These are phyloP conservation scores for Lampris incognitus DNA, from an alignment of 2,113 vertebrate genomes.

Conservation along the genomic window DNA sequence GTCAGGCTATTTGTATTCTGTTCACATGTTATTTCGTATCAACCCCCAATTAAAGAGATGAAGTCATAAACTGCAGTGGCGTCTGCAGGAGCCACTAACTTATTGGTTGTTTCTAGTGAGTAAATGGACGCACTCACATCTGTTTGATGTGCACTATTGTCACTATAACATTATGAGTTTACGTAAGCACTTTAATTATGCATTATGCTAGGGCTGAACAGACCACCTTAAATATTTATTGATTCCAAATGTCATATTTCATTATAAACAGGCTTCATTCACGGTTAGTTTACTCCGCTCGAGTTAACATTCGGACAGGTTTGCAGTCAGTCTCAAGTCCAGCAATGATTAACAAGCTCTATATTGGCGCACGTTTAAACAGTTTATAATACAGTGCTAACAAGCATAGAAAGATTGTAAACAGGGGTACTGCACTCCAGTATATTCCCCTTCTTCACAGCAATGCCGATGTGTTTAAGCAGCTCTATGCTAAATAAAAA, in stretches of 20 bases:
- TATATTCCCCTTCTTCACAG: not conserved
- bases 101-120: slow-evolving; percentile 1
- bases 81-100: not conserved
- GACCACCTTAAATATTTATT: slow-evolving; percentile 66
- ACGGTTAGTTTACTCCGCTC: slow-evolving; percentile 55
- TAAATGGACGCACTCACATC: slow-evolving; percentile 42
- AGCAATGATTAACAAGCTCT: slow-evolving; percentile 52
- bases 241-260: slow-evolving; percentile 62
- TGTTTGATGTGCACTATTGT: slow-evolving; percentile 40
- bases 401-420: slow-evolving; percentile 59
- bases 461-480: not conserved
- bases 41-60: not conserved
- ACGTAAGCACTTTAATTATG: slow-evolving; percentile 60
- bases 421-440: slow-evolving; percentile 45
- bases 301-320: slow-evolving; percentile 54
- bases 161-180: slow-evolving; percentile 52
- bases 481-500: slow-evolving; percentile 10
- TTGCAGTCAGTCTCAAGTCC: slow-evolving; percentile 40
- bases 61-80: not conserved
- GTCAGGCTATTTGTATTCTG: not conserved
- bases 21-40: not conserved
- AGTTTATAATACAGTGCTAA: slow-evolving; percentile 65
- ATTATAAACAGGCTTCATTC: slow-evolving; percentile 62
- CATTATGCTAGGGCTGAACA: slow-evolving; percentile 38
- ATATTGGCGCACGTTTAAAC: slow-evolving; percentile 65